These are phyloP conservation scores for Podiceps cristatus DNA, from an alignment of 2,113 vertebrate species.

Conservation along the genomic window DNA sequence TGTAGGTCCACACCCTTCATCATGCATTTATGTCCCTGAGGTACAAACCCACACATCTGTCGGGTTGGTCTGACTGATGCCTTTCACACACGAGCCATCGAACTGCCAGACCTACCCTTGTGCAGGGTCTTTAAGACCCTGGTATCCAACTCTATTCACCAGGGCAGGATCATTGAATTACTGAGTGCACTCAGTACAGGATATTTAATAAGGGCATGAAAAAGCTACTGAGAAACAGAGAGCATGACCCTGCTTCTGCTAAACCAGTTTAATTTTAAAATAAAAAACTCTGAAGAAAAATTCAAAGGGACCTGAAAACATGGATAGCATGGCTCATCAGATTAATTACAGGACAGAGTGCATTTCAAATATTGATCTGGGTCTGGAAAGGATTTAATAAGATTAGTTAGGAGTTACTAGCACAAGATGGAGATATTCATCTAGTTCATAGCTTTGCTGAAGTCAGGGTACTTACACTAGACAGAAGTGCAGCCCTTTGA, in stretches of 20 bases:
- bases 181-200: background rate
- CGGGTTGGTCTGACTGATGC: background rate
- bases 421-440: conserved; percentile 3
- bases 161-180: conserved; percentile 28
- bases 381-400: conserved; percentile 45
- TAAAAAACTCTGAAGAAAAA: conserved; percentile 36
- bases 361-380: conserved; percentile 53
- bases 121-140: background rate
- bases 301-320: background rate
- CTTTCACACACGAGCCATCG: background rate
- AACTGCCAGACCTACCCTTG: background rate
- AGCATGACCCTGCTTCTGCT: conserved; percentile 18
- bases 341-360: conserved; percentile 57
- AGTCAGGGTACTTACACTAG: background rate
- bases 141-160: background rate
- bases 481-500: background rate
- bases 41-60: background rate
- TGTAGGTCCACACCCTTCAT: background rate
- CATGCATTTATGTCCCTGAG: background rate
- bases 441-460: conserved; percentile 44
- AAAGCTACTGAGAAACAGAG: conserved; percentile 16
- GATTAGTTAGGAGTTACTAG: conserved; percentile 41
- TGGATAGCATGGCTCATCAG: background rate
- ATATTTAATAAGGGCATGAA: conserved; percentile 32
- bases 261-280: conserved; percentile 43